Conservation (phyloP, 2,888 invertebrate species). For the Drosophila quasianomalipes region DNA sequence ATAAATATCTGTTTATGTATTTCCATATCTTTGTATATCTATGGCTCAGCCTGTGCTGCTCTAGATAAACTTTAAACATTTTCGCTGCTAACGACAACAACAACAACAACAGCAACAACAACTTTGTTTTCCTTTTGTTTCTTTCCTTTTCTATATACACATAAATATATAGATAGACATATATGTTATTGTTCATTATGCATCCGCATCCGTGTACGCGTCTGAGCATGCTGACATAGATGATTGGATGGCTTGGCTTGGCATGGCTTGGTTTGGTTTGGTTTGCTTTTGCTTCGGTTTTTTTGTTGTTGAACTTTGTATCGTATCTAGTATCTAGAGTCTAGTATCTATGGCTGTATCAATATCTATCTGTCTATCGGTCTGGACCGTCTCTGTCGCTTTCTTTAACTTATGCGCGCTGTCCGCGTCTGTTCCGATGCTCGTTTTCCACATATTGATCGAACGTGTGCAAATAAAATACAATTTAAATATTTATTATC, state of each 20-base stretch:
- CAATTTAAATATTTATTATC: constrained; percentile 83
- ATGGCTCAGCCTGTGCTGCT: constrained; percentile 40
- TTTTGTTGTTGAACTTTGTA: neutral
- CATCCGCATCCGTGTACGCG: constrained; percentile 58
- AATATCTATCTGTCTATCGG: constrained; percentile 4
- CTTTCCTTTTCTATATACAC: neutral
- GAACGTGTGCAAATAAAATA: constrained; percentile 83
- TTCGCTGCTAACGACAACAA: constrained; percentile 28
- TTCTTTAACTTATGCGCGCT: constrained; percentile 55
- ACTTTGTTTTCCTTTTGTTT: neutral
- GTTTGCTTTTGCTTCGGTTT: neutral
- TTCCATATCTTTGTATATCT: constrained; percentile 48
- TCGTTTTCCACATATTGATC: constrained; percentile 75
- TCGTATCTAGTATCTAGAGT: neutral
- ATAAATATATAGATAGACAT: neutral
- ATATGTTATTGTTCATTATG: constrained; percentile 55
- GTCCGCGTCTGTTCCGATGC: constrained; percentile 13
- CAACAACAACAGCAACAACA: constrained; percentile 1
- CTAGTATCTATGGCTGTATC: constrained; percentile 19
- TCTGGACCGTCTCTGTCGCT: constrained; percentile 15
- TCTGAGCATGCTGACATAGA: constrained; percentile 20
- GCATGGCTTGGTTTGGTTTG: constrained; percentile 2
- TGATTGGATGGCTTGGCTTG: constrained; percentile 12
- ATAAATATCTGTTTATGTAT: constrained; percentile 25
- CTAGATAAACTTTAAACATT: constrained; percentile 62